Base-by-base conservation (phyloP, 2,113 vertebrate genomes). In the Ranitomeya imitator region DNA sequence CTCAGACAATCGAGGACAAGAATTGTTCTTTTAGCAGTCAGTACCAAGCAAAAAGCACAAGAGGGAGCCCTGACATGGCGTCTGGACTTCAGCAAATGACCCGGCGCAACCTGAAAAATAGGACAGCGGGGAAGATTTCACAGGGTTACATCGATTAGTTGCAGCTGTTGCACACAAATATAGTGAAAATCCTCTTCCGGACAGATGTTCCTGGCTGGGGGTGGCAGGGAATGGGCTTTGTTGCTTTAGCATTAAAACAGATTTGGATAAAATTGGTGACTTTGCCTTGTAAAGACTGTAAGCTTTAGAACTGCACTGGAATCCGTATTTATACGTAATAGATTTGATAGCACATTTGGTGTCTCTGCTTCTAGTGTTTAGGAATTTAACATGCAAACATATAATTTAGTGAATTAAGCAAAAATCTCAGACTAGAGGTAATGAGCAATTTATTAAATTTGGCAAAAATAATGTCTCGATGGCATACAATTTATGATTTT, bases 41-140 rank as follows among this genome's bases (percentile, higher is more conserved):
- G 37, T 83, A 63, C 59, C 59, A 63, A 37, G 37, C 16, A 63
- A 63, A 19, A 83, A 83, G 51, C 80, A 65, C 80, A 51, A 83
- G 80, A 61, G 80, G 80, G 80, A 63, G 80, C 80, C 59, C 80
- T 65, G 31, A 45, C 80, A 59, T 63, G 80, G 31, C 60, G 51
- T 60, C 31, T 45, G 51, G 60, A 14, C 59, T 37, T 83, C 60
- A 60, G 63, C 16, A 63, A 63, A 83, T 83, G 80, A 83, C 80
- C 80, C 19, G 37, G 51, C 80, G n/a, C 80, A 83, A 45, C 60
- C 80, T 83, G 80, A 83, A 61, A 83, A 83, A 83, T 83, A 83
- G 80, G 80, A 83, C 59, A 83, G 60, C 80, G 19, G 80, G 80
- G 37, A 18, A 83, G 80, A 83, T 51, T 83, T 83, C 60, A 52